These are phyloP conservation scores for Baryphthengus martii DNA, from an alignment of 2,113 vertebrate genomes.

Conservation along the genomic window DNA sequence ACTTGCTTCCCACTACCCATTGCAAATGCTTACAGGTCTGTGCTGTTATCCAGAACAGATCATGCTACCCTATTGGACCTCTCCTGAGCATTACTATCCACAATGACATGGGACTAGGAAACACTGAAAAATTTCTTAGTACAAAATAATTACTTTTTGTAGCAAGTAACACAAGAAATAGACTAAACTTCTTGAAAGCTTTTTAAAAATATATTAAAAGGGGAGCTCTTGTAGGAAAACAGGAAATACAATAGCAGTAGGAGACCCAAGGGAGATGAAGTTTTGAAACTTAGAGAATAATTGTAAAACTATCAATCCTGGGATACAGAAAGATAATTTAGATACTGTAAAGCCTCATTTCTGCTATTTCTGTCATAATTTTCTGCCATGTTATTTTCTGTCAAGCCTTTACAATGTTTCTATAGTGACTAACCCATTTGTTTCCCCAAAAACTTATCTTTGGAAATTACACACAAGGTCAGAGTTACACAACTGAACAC, in stretches of 20 bases:
- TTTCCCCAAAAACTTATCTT: slow-evolving; percentile 54
- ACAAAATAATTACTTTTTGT: neutral
- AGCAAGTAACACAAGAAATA: neutral
- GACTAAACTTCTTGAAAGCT: neutral
- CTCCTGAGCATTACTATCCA: neutral
- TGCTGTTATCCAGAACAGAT: neutral
- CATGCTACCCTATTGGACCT: neutral
- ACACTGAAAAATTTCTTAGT: neutral
- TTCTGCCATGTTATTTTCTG: slow-evolving; percentile 56
- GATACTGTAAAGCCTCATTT: slow-evolving; percentile 16
- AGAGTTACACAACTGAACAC: slow-evolving; percentile 32
- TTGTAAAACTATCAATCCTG: slow-evolving; percentile 40
- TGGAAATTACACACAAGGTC: slow-evolving; percentile 63
- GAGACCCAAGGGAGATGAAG: slow-evolving; percentile 26
- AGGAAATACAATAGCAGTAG: neutral
- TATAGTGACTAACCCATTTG: slow-evolving; percentile 38
- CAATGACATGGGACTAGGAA: neutral
- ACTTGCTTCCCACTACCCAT: neutral
- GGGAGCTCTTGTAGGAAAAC: neutral
- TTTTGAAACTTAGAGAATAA: slow-evolving; percentile 50
- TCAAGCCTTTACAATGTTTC: slow-evolving; percentile 37
- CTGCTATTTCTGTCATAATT: slow-evolving; percentile 51
- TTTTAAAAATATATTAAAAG: neutral
- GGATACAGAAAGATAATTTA: slow-evolving; percentile 41
- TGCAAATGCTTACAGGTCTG: neutral